Conservation (phyloP, 1,140 invertebrate species). For the Bactericera cockerelli region DNA sequence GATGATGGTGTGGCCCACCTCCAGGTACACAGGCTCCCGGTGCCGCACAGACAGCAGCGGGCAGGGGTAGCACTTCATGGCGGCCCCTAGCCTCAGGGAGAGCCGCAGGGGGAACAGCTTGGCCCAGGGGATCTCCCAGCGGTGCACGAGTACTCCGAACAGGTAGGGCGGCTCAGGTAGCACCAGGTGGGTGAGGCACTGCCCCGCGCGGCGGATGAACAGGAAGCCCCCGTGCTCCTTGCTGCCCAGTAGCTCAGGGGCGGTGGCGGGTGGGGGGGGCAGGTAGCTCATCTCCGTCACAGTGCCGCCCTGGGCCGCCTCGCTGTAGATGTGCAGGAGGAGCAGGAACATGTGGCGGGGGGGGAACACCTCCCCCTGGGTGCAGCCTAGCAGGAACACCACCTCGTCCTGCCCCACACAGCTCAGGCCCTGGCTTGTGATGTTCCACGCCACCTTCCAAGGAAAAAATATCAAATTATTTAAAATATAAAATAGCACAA, state of each 20-base stretch:
- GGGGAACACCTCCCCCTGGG: slow-evolving; percentile 46
- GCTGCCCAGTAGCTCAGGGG: slow-evolving; percentile 51
- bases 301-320: slow-evolving; percentile 60
- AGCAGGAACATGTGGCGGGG: slow-evolving; percentile 66
- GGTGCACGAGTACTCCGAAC: slow-evolving; percentile 65
- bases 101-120: slow-evolving; percentile 66
- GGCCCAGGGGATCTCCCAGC: slow-evolving; percentile 77
- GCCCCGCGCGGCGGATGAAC: slow-evolving; percentile 64
- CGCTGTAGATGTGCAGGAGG: slow-evolving; percentile 56
- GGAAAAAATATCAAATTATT: too few species aligned
- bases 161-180: slow-evolving; percentile 61
- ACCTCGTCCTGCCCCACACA: slow-evolving; percentile 77
- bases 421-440: slow-evolving; percentile 60
- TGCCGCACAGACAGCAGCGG: slow-evolving; percentile 65
- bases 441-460: slow-evolving; percentile 64
- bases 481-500: too few species aligned
- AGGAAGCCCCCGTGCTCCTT: slow-evolving; percentile 71
- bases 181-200: slow-evolving; percentile 62
- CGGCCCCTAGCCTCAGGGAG: slow-evolving; percentile 63
- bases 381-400: slow-evolving; percentile 58
- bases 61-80: slow-evolving; percentile 78
- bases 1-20: slow-evolving; percentile 83
- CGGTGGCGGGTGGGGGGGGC: slow-evolving; percentile 41
- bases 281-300: slow-evolving; percentile 57
- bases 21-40: slow-evolving; percentile 65